Evolutionary conservation across 2,888 invertebrate species (phyloP).

Genomic region (Dione juno): DNA sequence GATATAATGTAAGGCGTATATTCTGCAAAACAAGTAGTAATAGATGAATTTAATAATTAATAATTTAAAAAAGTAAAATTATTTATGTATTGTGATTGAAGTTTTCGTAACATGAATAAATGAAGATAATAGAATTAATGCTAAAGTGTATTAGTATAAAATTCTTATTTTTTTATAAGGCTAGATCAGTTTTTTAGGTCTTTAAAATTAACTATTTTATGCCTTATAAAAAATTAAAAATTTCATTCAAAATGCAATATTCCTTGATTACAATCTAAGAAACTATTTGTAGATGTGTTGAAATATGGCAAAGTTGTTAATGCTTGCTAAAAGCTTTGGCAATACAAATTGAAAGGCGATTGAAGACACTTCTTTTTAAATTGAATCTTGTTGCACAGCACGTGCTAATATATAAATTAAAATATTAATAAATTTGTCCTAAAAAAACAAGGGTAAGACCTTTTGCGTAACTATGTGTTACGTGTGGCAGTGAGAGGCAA

Average conservation of each 20-base stretch:
- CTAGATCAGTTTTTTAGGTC: too few relatives aligned
- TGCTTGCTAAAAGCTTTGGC: constrained; percentile 58
- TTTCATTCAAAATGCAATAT: not conserved
- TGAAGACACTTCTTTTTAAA: constrained; percentile 53
- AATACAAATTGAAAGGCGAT: constrained; percentile 64
- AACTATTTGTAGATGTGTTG: constrained; percentile 49
- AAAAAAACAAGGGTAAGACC: constrained; percentile 82
- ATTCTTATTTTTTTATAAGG: too few relatives aligned
- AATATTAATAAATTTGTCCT: constrained; percentile 75
- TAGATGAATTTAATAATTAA: not conserved
- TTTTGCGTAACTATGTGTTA: constrained; percentile 78
- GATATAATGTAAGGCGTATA: constrained; percentile 26
- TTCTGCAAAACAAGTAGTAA: not conserved
- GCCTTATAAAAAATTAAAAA: too few relatives aligned
- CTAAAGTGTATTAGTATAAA: too few relatives aligned
- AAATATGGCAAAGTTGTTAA: constrained; percentile 53
- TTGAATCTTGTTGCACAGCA: constrained; percentile 10
- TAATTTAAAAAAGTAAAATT: too few relatives aligned
- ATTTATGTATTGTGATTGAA: too few relatives aligned
- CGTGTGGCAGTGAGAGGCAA: constrained; percentile 80
- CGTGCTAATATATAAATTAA: constrained; percentile 75
- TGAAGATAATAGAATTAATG: too few relatives aligned
- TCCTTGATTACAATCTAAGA: constrained; percentile 6
- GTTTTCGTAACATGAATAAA: too few relatives aligned
- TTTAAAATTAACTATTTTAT: too few relatives aligned